These are phyloP conservation scores for Loripinus fragilis DNA, from an alignment of 2,888 invertebrate genomes.

Conservation along the genomic window DNA sequence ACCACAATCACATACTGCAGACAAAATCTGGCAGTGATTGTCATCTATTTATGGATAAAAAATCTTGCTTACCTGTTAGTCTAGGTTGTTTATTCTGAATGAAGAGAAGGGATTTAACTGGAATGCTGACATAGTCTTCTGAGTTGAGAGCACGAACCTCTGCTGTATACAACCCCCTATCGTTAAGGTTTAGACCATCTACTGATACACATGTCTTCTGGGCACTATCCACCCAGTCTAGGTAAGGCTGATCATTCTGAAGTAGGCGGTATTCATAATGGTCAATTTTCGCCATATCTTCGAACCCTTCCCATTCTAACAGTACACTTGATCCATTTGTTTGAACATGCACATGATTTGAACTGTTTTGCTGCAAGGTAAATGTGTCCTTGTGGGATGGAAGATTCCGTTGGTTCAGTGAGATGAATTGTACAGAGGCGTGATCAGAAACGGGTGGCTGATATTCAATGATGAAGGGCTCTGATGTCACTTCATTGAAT, in stretches of 20 bases:
- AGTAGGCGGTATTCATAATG: constrained; percentile 34
- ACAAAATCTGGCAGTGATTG: too few relatives aligned
- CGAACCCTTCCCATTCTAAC: constrained; percentile 36
- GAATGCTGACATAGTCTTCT: background rate
- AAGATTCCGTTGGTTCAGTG: too few relatives aligned
- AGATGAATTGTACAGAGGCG: too few relatives aligned
- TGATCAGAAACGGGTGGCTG: too few relatives aligned
- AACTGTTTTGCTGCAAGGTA: too few relatives aligned
- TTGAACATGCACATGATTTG: background rate
- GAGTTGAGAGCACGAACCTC: background rate
- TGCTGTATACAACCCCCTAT: background rate
- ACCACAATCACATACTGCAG: too few relatives aligned
- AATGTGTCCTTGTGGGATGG: too few relatives aligned
- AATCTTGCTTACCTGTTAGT: background rate
- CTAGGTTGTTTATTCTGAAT: background rate
- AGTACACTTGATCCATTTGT: constrained; percentile 9
- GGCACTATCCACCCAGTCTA: constrained; percentile 24
- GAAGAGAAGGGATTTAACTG: background rate
- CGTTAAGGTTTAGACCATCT: background rate
- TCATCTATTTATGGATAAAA: too few relatives aligned
- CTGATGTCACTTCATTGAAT: too few relatives aligned
- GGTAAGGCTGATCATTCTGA: background rate
- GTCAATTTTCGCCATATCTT: constrained; percentile 15
- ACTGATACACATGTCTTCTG: background rate
- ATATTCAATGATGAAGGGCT: too few relatives aligned